A percentile compares a stretch with the other conserved stretches of the same genome.
Evolutionary conservation across 2,888 invertebrate species (phyloP).

Genomic region (Papilio gigon): DNA sequence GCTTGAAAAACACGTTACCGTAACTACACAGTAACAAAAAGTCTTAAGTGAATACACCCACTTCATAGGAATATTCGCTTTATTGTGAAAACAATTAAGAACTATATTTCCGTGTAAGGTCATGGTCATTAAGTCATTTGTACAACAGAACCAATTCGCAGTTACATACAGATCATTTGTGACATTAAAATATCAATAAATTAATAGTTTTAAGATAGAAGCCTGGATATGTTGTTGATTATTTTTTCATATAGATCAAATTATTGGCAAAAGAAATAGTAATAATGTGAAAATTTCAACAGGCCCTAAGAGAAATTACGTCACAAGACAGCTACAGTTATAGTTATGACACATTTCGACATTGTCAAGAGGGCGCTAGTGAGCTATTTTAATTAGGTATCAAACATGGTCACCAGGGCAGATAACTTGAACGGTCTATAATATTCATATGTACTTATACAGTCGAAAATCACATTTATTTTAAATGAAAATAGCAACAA

Average conservation of each 20-base stretch:
- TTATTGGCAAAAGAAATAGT: constrained; percentile 45
- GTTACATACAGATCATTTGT: constrained; percentile 81
- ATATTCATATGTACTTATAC: no score
- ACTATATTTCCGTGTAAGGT: constrained; percentile 40
- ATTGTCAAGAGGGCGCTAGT: no score
- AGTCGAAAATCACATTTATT: no score
- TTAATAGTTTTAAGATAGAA: constrained; percentile 77
- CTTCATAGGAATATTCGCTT: constrained; percentile 42
- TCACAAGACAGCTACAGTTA: no score
- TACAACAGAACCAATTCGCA: constrained; percentile 56
- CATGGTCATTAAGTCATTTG: constrained; percentile 54
- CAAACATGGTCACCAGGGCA: no score
- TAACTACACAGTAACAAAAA: constrained; percentile 46
- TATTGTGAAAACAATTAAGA: constrained; percentile 34
- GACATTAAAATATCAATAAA: constrained; percentile 82
- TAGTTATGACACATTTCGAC: no score
- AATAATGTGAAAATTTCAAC: no score
- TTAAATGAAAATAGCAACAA: no score
- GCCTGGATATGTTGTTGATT: constrained; percentile 64
- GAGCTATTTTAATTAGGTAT: no score
- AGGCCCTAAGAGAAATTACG: no score
- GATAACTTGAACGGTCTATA: no score
- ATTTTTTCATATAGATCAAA: constrained; percentile 57
- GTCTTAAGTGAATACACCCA: constrained; percentile 42
- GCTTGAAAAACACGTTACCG: constrained; percentile 74